Evolutionary conservation across 2,797 vertebrate genomes (phyloP).

Genomic region (Spheniscus humboldti): DNA sequence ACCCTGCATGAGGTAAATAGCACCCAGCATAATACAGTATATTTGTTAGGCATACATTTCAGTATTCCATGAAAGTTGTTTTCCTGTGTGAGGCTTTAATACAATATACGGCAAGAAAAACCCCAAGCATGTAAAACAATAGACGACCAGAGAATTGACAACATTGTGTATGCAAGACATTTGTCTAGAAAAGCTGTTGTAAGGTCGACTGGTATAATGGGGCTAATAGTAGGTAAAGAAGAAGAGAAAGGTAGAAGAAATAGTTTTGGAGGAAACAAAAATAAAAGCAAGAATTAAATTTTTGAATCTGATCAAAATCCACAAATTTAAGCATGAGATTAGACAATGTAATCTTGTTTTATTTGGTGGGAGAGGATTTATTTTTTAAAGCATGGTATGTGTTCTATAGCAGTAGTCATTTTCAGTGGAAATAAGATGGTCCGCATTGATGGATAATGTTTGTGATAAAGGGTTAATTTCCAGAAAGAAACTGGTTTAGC

Average conservation of each 20-base stretch:
- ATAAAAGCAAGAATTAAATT: neutral
- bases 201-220: neutral
- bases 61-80: neutral
- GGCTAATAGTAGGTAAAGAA: neutral
- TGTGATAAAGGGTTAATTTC: conserved; percentile 9
- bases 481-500: conserved; percentile 3
- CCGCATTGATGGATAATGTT: neutral
- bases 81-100: neutral
- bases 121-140: neutral
- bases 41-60: neutral
- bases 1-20: neutral
- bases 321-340: neutral
- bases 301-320: neutral
- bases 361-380: neutral
- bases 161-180: neutral
- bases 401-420: neutral
- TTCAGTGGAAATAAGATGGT: neutral
- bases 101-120: neutral
- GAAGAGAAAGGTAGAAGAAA: neutral
- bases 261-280: neutral
- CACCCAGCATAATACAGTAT: neutral
- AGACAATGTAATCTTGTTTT: neutral
- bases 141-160: neutral
- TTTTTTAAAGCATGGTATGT: neutral
- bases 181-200: neutral